Evolutionary conservation across 2,888 invertebrate species (phyloP).

Genomic region (Phymatocera aterrima): DNA sequence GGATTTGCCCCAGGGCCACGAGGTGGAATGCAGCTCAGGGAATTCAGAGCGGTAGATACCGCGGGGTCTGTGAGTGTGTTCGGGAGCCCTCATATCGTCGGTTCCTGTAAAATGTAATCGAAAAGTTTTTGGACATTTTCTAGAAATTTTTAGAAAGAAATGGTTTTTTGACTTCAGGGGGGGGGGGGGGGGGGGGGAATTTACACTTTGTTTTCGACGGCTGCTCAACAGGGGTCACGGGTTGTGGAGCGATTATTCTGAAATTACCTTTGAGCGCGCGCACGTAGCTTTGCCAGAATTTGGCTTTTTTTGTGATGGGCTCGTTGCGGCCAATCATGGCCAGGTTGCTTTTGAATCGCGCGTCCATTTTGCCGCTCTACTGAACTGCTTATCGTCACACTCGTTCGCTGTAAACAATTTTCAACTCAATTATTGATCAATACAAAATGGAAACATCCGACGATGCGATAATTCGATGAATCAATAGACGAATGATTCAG

Average conservation of each 20-base stretch:
- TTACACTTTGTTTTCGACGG: too few species aligned
- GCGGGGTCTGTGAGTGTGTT: slow-evolving; percentile 82
- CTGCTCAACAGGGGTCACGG: too few species aligned
- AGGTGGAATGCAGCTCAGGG: slow-evolving; percentile 83
- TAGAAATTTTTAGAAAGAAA: background rate
- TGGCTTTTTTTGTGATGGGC: slow-evolving; percentile 93
- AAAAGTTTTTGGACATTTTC: background rate
- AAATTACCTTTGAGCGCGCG: slow-evolving; percentile 90
- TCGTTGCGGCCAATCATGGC: slow-evolving; percentile 96
- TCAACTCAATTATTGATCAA: background rate
- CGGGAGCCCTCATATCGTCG: slow-evolving; percentile 93
- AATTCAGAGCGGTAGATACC: slow-evolving; percentile 83
- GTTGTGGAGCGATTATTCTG: too few species aligned
- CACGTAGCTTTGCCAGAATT: slow-evolving; percentile 95
- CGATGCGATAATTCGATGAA: background rate
- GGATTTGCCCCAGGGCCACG: slow-evolving; percentile 89
- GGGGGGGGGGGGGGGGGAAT: too few species aligned
- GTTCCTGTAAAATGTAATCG: slow-evolving; percentile 79
- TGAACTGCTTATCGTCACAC: slow-evolving; percentile 79
- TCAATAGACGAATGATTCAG: background rate
- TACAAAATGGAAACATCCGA: background rate
- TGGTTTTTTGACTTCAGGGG: background rate
- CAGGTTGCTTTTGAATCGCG: slow-evolving; percentile 89
- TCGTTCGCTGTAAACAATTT: slow-evolving; percentile 82
- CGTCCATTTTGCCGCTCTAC: slow-evolving; percentile 84